Base-by-base conservation (phyloP, 1,140 invertebrate species). In the Neodiprion fabricii region DNA sequence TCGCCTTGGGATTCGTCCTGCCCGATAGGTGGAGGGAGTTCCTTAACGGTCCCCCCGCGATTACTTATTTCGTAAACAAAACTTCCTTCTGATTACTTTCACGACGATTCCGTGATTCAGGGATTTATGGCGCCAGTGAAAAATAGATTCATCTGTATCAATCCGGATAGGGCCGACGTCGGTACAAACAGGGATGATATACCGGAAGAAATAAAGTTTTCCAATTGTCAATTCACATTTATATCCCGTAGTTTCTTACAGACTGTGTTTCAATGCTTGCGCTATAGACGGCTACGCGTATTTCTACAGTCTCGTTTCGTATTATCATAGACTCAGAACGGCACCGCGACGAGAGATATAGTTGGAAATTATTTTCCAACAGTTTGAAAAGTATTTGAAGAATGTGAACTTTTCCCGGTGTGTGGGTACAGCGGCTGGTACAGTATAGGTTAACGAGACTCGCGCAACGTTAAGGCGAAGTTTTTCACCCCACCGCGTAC, bases 41-140 rank as follows among this genome's bases (percentile, higher is more conserved):
- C n/a, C 53, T 5, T 61, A 12, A 61, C 53, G 53, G 5, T 61
- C 5, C 53, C 53, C n/a, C 53, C 9, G 28, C n/a, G 9, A 61
- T 61, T 61, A 61, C 9, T 61, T 61, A 61, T 61, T 61, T 61
- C 53, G 53, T 61, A 61, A 61, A 61, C 53, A 61, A 61, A 61
- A 61, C 5, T 17, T 4, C 53, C 53, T 61, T 9, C 53, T 17
- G 53, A 61, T 61, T 61, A 61, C 9, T 17, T 61, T 61, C n/a
- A 5, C 9, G 53, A 9, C 53, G 53, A 61, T 12, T 61, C 9
- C 28, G 11, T 61, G 7, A 17, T 61, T 17, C 53, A 0, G 9
- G 53, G 28, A 40, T 40, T 40, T 40, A 40, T 40, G 5, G 28
- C 28, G 2, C 28, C 28, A 40, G 28, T 40, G 28, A 40, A 40